Evolutionary conservation across 2,888 invertebrate species (phyloP), one percentile per base, ranked within the genome.

Genomic region (Ennomos fuscantarius): DNA sequence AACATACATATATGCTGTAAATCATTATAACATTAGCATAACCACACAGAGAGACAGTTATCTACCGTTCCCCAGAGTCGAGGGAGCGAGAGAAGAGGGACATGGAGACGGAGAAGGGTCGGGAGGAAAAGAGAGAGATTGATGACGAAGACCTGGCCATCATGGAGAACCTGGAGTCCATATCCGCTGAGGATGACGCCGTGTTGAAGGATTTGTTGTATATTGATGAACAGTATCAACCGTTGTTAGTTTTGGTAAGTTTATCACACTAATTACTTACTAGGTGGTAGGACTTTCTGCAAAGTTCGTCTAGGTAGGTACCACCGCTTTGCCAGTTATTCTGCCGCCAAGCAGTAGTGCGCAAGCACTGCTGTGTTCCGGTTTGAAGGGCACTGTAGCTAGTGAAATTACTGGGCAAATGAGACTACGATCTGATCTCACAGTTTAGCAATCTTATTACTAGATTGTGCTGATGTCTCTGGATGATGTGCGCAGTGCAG

Each of bases 151-250:
- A 69, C 10, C 54, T 53, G n/a, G 73, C 72, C 36, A 53, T 60
- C 6, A 60, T 53, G 55, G 66, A 72, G 61, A 59, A 62, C 13
- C n/a, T 66, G 45, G 66, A 66, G 42, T 62, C 62, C 12, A 66
- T 67, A 51, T 72, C 56, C 33, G 69, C 55, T 33, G 78, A 85
- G 9, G 89, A 88, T 32, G 87, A 89, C 8, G 75, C 75, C 0
- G 73, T 71, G 0, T 56, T 91, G 11, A 82, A 84, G 24, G 87
- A 87, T 41, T 52, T 91, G 49, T 61, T 91, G 31, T 60, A 70
- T 2, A 68, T 91, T 0, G 91, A 91, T 35, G 91, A 91, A 13
- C 86, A 86, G 59, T 79, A 70, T 37, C 58, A 76, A 24, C 81
- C 82, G 0, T 52, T 83, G 34, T 61, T 83, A 43, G 69, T 71